Conservation (phyloP, 2,113 vertebrate species). For the Anseranas semipalmata region DNA sequence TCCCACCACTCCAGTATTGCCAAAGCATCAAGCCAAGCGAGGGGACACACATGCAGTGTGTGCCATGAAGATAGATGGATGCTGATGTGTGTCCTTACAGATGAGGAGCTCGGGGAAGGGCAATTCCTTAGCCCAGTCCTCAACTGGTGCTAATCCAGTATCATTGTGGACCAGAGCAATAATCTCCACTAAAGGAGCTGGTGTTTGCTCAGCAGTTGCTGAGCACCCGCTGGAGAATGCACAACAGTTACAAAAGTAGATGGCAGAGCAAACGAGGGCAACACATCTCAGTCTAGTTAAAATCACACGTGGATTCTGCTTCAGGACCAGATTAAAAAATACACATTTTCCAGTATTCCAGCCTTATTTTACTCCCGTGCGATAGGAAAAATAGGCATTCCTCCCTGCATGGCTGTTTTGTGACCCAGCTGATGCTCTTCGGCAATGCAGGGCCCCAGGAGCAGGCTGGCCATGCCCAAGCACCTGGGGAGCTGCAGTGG, state of each 20-base stretch:
- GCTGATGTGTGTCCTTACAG: too few species aligned
- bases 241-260: not conserved
- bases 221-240: not conserved
- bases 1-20: not conserved
- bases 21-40: too few species aligned
- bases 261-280: not conserved
- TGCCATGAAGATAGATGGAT: too few species aligned
- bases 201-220: not conserved
- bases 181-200: not conserved
- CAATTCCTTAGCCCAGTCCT: not conserved
- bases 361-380: not conserved
- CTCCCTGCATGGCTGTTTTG: not conserved
- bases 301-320: not conserved
- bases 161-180: not conserved
- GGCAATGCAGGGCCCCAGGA: not conserved
- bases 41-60: too few species aligned
- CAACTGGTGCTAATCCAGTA: not conserved
- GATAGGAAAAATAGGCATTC: accelerated
- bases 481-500: not conserved
- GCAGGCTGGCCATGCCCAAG: accelerated
- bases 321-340: not conserved
- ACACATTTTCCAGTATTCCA: not conserved
- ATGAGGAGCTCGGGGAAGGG: not conserved
- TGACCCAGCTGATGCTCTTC: not conserved
- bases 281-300: not conserved